Evolutionary conservation across 2,888 invertebrate species (phyloP).

Genomic region (Alloscopus bannaensis): DNA sequence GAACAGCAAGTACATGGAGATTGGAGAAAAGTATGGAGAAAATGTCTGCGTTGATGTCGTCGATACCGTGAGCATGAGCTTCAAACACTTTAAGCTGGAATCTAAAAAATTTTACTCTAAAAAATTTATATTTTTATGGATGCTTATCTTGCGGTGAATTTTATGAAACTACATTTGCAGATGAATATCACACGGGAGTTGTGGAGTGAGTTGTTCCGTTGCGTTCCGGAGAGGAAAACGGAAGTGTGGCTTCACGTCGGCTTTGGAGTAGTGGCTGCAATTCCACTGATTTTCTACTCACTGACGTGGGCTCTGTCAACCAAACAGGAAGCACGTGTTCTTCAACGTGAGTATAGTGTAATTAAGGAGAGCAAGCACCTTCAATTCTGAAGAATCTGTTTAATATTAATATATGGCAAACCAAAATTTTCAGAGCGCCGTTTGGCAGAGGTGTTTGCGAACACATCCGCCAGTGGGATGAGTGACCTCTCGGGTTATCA

Average conservation of each 20-base stretch:
- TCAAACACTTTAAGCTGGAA: background rate
- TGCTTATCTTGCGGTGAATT: background rate
- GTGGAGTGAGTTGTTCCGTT: slow-evolving; percentile 80
- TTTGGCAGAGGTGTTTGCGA: slow-evolving; percentile 75
- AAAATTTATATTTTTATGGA: background rate
- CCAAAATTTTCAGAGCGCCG: slow-evolving; percentile 75
- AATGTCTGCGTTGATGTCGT: slow-evolving; percentile 83
- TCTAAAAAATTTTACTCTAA: background rate
- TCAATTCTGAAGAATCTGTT: background rate
- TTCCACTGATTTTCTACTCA: slow-evolving; percentile 80
- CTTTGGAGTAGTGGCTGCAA: slow-evolving; percentile 77
- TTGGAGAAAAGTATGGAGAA: slow-evolving; percentile 79
- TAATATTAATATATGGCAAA: slow-evolving; percentile 67
- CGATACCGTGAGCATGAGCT: slow-evolving; percentile 79
- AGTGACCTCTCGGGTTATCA: slow-evolving; percentile 29
- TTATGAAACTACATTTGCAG: slow-evolving; percentile 75
- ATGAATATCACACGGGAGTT: slow-evolving; percentile 81
- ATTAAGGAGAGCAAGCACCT: no score
- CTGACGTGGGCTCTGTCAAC: slow-evolving; percentile 74
- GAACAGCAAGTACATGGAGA: slow-evolving; percentile 79
- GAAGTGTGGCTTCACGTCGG: slow-evolving; percentile 79
- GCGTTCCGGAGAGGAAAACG: slow-evolving; percentile 78
- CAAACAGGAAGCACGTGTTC: slow-evolving; percentile 69
- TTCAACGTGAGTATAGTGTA: slow-evolving; percentile 69
- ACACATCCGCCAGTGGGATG: slow-evolving; percentile 66